Conservation (phyloP, 2,113 vertebrate genomes). For the Poicephalus gulielmi region DNA sequence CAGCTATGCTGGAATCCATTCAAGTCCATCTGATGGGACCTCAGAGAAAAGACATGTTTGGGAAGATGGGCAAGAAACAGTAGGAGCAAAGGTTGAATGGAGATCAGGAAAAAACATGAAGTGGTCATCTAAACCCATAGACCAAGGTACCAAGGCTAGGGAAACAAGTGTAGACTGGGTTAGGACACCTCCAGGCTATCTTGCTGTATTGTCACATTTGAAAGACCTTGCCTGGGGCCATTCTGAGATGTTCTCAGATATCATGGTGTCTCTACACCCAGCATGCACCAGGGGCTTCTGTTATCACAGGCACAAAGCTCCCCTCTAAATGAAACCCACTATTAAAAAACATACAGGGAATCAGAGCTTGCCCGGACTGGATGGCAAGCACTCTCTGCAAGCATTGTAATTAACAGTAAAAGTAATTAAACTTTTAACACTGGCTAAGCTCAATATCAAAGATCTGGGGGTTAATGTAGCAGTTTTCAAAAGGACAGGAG, state of each 20-base stretch:
- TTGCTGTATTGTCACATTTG: background rate
- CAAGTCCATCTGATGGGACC: background rate
- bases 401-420: background rate
- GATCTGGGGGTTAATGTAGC: slow-evolving; percentile 22
- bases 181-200: background rate
- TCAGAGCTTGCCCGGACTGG: background rate
- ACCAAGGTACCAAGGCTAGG: fast-evolving
- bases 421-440: slow-evolving; percentile 45
- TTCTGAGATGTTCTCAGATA: background rate
- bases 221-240: background rate
- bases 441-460: background rate
- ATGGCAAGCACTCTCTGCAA: background rate
- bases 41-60: background rate
- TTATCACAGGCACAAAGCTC: background rate
- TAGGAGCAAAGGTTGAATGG: background rate
- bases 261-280: background rate
- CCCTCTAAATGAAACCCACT: background rate
- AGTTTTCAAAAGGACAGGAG: slow-evolving; percentile 32
- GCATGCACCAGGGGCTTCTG: background rate
- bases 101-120: background rate
- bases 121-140: background rate
- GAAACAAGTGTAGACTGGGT: background rate
- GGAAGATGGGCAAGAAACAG: background rate
- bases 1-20: background rate
- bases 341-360: background rate